Base-by-base conservation (phyloP, 1,140 invertebrate genomes). In the Odontomachus brunneus region DNA sequence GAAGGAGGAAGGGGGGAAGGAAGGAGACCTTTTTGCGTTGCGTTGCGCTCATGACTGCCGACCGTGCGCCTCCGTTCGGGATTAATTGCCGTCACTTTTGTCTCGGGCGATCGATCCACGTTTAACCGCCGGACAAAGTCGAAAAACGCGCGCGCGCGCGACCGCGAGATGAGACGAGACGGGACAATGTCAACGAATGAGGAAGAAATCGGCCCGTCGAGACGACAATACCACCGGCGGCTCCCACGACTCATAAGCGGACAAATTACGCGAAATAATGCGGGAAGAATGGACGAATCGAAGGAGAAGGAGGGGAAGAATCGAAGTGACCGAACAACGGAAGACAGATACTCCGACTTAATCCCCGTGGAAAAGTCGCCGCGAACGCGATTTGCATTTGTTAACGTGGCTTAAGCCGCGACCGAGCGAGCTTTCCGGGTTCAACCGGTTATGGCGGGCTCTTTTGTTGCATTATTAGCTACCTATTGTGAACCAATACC, bases 381-480 rank as follows among this genome's bases (percentile, higher is more conserved):
- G n/a, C 29, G 82, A 7, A 44, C 48, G 80, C 84, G 86, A 92
- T 92, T 92, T 89, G 90, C 91, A 91, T 90, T 86, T 85, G 85
- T 87, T 89, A 91, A 90, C 83, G 84, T 75, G 76, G 87, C 83
- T 88, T 88, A 89, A 89, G 85, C 85, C 84, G 82, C 82, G 76
- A 78, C 75, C 85, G 60, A 53, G 62, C 83, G 74, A 84, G 81
- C 92, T 91, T 92, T 92, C 91, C 91, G 90, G 90, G 90, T 90
- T 92, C 86, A 84, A 87, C 80, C 88, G 82, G 87, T 89, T 90
- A 66, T 78, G 29, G 55, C 65, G 63, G 53, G 65, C 84, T 53
- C 80, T 82, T 86, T 91, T 88, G 80, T 89, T 67, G 33, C 80
- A 63, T 87, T 89, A 90, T 90, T 89, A 90, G 88, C 81, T 84